These are phyloP conservation scores for Drosophila cognata DNA, from an alignment of 2,888 invertebrate species.

Conservation along the genomic window DNA sequence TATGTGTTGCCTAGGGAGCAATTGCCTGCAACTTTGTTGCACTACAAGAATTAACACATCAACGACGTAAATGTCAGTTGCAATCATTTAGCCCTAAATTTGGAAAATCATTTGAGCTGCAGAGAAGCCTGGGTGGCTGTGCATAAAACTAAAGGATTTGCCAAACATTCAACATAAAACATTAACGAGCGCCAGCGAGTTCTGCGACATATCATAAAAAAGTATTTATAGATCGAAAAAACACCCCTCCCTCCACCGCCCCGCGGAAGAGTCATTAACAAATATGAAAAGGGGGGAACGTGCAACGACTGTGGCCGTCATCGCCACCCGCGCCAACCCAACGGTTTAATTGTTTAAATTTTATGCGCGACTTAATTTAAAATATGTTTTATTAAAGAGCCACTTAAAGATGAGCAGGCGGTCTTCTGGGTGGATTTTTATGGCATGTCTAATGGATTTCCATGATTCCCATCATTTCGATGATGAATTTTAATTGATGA, in stretches of 20 bases:
- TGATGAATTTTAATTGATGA: conserved; percentile 59
- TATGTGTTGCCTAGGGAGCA: neutral
- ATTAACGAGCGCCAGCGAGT: conserved; percentile 63
- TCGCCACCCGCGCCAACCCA: conserved; percentile 52
- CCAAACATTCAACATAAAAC: conserved; percentile 59
- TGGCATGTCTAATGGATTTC: conserved; percentile 70
- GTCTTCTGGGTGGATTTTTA: conserved; percentile 47
- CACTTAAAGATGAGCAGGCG: conserved; percentile 59
- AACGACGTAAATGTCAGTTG: conserved; percentile 58
- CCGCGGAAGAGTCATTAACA: conserved; percentile 59
- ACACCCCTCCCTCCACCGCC: conserved; percentile 13
- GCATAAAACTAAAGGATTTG: conserved; percentile 67
- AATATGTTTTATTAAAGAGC: conserved; percentile 79
- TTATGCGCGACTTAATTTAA: conserved; percentile 78
- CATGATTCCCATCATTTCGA: conserved; percentile 56
- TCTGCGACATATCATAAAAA: conserved; percentile 65
- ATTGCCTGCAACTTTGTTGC: conserved; percentile 65
- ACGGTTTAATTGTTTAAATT: conserved; percentile 75
- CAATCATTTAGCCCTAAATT: conserved; percentile 56
- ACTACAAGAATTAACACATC: conserved; percentile 72
- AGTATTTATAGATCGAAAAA: conserved; percentile 68
- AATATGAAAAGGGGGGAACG: conserved; percentile 21
- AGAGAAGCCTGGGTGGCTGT: conserved; percentile 42
- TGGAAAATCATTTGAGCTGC: conserved; percentile 10
- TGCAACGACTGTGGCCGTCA: conserved; percentile 44